Evolutionary conservation across 2,113 vertebrate species (phyloP), one percentile per base, ranked within the genome.

Genomic region (Emydocephalus ijimae): DNA sequence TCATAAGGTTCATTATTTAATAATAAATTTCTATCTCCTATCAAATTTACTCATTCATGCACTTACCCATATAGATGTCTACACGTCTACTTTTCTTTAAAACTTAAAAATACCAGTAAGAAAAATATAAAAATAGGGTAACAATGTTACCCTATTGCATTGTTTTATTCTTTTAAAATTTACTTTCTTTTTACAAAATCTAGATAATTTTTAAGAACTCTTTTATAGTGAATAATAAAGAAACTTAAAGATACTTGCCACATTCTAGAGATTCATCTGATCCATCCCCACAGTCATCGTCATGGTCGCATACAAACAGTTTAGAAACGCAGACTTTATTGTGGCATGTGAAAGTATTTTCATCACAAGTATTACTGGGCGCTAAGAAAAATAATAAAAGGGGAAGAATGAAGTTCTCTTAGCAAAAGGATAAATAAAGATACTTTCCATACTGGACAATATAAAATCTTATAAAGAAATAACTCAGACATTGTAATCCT

Each of bases 281-380:
- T 85, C 98, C 98, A 91, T 99, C 99, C 55, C 98, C 99, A 90
- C 99, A 99, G 97, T 99, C 99, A 2, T 99, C 98, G 89, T 99
- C 99, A 23, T 98, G 98, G 95, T 99, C 99, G 92, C 99, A 99
- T 5, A 99, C 98, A 92, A 99, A 99, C 34, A 98, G 97, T 85
- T 98, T 98, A 64, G 99, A 98, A 96, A 99, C 98, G 97, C 99
- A 99, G 4, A 98, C 97, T 96, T 98, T 98, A 97, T 99, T 99
- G 90, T 18, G 98, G 96, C 99, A 99, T 97, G 96, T 98, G 97
- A 99, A 99, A 90, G 99, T 96, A 93, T 98, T 99, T 97, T 99
- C 98, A 85, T 99, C 99, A 96, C 99, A 99, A 4, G 98, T 99
- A 96, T 98, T 99, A 97, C 99, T 99, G 94, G 99, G 99, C 88